Percentiles rank a stretch among this genome's conserved stretches.
These are phyloP conservation scores for Actinia tenebrosa DNA, from an alignment of 64 coral and sea anemone species.

Conservation along the genomic window DNA sequence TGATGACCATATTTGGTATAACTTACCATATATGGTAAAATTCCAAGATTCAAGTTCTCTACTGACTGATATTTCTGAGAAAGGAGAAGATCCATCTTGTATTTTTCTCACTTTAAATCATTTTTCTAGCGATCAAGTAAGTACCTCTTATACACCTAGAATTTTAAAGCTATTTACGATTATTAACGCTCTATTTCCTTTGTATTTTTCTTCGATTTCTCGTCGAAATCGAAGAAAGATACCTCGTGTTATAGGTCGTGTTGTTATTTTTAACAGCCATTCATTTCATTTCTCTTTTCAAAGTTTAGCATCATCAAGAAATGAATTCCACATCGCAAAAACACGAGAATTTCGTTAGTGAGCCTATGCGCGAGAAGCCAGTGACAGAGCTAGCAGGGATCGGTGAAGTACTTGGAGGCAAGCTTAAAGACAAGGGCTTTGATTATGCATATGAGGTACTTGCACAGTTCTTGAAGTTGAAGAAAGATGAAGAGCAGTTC, in stretches of 20 bases:
- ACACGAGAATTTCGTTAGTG: conserved; percentile 87
- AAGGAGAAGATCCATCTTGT: neutral
- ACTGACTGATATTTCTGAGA: neutral
- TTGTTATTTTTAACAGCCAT: neutral
- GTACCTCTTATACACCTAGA: neutral
- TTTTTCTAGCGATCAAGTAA: neutral
- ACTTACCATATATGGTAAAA: conserved; percentile 33
- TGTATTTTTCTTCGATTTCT: neutral
- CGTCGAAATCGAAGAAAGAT: neutral
- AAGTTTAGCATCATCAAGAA: neutral
- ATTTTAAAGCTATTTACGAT: neutral
- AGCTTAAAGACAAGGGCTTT: conserved; percentile 71
- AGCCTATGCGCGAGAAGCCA: conserved; percentile 93
- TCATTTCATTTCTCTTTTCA: neutral
- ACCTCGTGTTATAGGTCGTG: neutral
- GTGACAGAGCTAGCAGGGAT: conserved; percentile 91
- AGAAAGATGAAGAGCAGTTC: conserved; percentile 93
- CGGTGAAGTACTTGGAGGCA: conserved; percentile 65
- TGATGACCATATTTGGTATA: neutral
- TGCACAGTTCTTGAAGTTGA: conserved; percentile 81
- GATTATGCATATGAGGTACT: conserved; percentile 93
- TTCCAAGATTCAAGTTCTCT: neutral
- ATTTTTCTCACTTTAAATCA: neutral
- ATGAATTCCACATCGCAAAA: conserved; percentile 99
- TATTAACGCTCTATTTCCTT: neutral